A percentile compares a stretch with the other conserved stretches of the same genome.
Conservation (phyloP, 2,888 invertebrate species). For the Apodemia zela region DNA sequence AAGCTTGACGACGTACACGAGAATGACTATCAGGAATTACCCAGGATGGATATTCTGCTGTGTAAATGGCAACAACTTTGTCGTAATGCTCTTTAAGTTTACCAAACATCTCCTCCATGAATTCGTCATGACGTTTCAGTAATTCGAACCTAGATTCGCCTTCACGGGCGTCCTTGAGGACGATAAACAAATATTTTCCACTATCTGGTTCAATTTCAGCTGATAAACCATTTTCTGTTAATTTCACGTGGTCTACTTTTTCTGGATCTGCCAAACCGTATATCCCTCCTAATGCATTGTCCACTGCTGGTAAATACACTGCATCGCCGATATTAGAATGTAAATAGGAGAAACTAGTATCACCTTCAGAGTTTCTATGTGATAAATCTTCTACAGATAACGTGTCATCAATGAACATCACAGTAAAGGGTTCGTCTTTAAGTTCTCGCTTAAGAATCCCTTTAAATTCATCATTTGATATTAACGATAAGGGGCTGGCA, state of each 20-base stretch:
- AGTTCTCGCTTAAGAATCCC: conserved; percentile 54
- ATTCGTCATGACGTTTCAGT: conserved; percentile 81
- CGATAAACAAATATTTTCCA: conserved; percentile 76
- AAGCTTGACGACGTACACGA: conserved; percentile 51
- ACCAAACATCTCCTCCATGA: conserved; percentile 76
- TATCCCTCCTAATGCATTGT: conserved; percentile 78
- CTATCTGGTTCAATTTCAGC: conserved; percentile 57
- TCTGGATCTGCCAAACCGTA: conserved; percentile 67
- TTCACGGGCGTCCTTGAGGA: conserved; percentile 79
- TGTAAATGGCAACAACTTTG: conserved; percentile 79
- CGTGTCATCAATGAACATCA: conserved; percentile 76
- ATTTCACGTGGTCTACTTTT: conserved; percentile 50
- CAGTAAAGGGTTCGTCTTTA: conserved; percentile 55
- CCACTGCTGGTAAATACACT: conserved; percentile 82
- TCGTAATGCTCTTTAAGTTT: conserved; percentile 63
- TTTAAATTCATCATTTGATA: conserved; percentile 54
- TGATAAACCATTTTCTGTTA: conserved; percentile 60
- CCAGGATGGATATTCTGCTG: conserved; percentile 79
- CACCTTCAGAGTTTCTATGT: conserved; percentile 60
- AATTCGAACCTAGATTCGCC: conserved; percentile 77
- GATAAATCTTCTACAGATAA: conserved; percentile 82
- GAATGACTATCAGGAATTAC: conserved; percentile 45
- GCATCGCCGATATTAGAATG: conserved; percentile 48
- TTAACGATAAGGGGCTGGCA: conserved; percentile 53
- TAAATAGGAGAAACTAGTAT: conserved; percentile 60